Conservation (phyloP, 1,140 invertebrate species). For the Pseudoatta argentina region DNA sequence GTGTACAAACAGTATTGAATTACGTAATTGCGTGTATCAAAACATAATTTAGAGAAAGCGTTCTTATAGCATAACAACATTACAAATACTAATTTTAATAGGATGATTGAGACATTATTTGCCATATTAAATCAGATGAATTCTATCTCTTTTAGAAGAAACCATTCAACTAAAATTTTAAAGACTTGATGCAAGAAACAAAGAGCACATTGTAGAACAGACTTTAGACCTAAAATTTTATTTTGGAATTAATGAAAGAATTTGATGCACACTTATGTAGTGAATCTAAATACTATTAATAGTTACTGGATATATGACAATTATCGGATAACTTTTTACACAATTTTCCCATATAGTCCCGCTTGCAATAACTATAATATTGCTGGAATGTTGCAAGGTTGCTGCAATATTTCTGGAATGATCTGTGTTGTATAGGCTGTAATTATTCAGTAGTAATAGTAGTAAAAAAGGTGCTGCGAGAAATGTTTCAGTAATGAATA, state of each 20-base stretch:
- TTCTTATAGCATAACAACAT: neutral
- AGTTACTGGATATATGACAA: neutral
- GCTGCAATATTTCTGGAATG: too few species aligned
- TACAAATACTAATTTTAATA: neutral
- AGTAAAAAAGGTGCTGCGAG: neutral
- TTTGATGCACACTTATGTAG: neutral
- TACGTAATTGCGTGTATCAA: neutral
- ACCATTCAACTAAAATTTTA: neutral
- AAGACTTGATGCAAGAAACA: neutral
- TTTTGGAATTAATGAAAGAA: neutral
- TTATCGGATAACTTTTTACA: neutral
- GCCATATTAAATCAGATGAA: neutral
- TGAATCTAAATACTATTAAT: neutral
- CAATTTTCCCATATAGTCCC: neutral
- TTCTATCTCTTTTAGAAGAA: neutral
- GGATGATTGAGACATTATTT: neutral
- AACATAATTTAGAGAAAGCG: neutral
- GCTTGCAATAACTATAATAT: too few species aligned
- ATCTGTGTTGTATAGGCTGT: too few species aligned
- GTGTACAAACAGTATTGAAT: neutral
- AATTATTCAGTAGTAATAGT: neutral
- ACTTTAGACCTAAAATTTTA: neutral
- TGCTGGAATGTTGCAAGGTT: too few species aligned
- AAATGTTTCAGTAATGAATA: neutral
- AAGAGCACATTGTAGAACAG: too few species aligned